Conservation (phyloP, 2,888 invertebrate species). For the Lysandra coridon region DNA sequence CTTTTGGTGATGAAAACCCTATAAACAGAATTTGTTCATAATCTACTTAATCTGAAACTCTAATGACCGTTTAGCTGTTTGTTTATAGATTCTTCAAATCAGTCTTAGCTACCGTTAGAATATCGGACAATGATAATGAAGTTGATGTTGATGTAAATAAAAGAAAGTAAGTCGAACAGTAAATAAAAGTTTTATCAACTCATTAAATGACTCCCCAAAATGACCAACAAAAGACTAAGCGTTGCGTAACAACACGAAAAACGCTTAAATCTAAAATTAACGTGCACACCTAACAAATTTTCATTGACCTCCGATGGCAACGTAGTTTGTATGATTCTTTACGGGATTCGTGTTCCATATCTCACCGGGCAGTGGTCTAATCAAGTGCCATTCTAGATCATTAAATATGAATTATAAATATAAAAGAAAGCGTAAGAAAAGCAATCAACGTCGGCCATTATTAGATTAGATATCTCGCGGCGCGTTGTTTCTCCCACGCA, state of each 20-base stretch:
- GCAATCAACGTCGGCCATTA: slow-evolving; percentile 71
- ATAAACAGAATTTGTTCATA: not conserved
- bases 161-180: not conserved
- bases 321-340: slow-evolving; percentile 33
- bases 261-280: slow-evolving; percentile 78
- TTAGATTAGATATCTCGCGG: slow-evolving; percentile 71
- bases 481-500: slow-evolving; percentile 40
- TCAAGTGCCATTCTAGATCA: slow-evolving; percentile 76
- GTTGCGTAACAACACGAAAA: slow-evolving; percentile 72
- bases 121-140: not conserved
- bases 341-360: slow-evolving; percentile 51
- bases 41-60: not conserved
- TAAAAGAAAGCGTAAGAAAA: slow-evolving; percentile 76
- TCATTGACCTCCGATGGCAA: slow-evolving; percentile 35
- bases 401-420: slow-evolving; percentile 80
- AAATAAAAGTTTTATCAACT: slow-evolving; percentile 41
- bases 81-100: not conserved
- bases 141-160: not conserved
- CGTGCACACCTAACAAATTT: slow-evolving; percentile 63
- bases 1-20: not conserved
- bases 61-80: no score
- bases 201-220: slow-evolving; percentile 67
- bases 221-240: slow-evolving; percentile 63
- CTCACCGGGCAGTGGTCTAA: slow-evolving; percentile 58
- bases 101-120: not conserved